phyloP scores from a whole-genome alignment of 2,797 vertebrate species.

The Mus spretus region DNA sequence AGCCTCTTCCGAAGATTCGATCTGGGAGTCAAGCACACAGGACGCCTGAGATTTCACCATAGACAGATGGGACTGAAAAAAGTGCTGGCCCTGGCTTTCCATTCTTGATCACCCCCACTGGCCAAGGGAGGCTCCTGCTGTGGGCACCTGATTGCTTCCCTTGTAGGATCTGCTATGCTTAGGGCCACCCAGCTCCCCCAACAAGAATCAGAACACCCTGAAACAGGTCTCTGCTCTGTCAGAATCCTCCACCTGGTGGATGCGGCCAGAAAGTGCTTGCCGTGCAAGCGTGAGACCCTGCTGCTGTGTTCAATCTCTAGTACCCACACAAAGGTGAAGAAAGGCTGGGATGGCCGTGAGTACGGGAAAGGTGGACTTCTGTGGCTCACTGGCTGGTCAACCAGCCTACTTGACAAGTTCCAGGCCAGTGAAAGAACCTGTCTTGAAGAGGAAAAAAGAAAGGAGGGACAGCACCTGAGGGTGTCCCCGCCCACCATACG shows the following conservation, averaged over 20 bases:
- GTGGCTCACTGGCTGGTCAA: not conserved
- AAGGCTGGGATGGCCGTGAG: not conserved
- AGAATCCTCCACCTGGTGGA: not conserved
- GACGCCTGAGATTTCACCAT: conserved; percentile 57
- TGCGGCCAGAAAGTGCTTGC: not conserved
- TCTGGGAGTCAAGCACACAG: conserved; percentile 62
- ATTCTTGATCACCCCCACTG: conserved; percentile 65
- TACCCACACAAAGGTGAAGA: not conserved
- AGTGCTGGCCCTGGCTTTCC: conserved; percentile 30
- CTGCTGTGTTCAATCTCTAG: not conserved
- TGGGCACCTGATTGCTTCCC: conserved; percentile 20
- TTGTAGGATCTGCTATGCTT: not conserved
- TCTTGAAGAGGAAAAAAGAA: not conserved
- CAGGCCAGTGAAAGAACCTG: not conserved
- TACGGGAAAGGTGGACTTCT: not conserved
- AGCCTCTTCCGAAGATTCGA: conserved; percentile 68
- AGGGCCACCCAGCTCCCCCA: not conserved
- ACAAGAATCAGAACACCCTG: not conserved
- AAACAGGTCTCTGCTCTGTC: not conserved
- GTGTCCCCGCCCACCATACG: not conserved
- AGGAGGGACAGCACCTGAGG: not conserved
- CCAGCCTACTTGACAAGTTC: not conserved
- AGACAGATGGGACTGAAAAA: conserved; percentile 60
- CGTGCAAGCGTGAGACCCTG: not conserved
- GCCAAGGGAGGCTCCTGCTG: not conserved